Evolutionary conservation across 2,113 vertebrate genomes (phyloP).

Genomic region (Delphinus delphis): DNA sequence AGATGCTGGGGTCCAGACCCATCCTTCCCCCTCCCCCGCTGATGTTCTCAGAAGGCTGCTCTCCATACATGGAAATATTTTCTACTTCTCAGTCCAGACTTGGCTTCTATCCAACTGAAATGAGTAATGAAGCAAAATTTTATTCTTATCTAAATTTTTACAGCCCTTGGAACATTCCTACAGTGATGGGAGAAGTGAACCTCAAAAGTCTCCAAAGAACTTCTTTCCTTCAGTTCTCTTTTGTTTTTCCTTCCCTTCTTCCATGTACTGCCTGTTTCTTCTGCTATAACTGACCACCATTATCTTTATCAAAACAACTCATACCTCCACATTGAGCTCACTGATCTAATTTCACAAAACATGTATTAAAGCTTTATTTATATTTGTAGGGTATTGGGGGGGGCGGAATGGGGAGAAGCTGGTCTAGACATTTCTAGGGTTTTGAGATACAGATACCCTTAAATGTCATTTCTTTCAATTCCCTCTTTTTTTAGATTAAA

Average conservation of each 20-base stretch:
- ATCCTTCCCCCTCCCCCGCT: background rate
- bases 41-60: background rate
- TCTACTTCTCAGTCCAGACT: background rate
- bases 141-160: constrained; percentile 22
- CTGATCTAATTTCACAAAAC: background rate
- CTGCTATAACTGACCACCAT: background rate
- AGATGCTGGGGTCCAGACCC: background rate
- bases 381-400: background rate
- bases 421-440: background rate
- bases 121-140: constrained; percentile 34
- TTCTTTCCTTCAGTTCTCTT: background rate
- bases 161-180: background rate
- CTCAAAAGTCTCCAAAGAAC: background rate
- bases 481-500: background rate
- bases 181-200: background rate
- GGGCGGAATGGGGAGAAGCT: no score
- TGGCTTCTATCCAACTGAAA: constrained; percentile 19
- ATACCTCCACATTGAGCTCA: background rate
- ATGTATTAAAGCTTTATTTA: background rate
- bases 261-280: background rate
- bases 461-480: background rate
- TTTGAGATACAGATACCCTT: background rate
- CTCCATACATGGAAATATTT: background rate
- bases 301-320: background rate
- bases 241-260: background rate